A percentile compares a stretch with the other conserved stretches of the same genome.
Evolutionary conservation across 2,888 invertebrate genomes (phyloP).

Genomic region (Eupithecia subfuscata): DNA sequence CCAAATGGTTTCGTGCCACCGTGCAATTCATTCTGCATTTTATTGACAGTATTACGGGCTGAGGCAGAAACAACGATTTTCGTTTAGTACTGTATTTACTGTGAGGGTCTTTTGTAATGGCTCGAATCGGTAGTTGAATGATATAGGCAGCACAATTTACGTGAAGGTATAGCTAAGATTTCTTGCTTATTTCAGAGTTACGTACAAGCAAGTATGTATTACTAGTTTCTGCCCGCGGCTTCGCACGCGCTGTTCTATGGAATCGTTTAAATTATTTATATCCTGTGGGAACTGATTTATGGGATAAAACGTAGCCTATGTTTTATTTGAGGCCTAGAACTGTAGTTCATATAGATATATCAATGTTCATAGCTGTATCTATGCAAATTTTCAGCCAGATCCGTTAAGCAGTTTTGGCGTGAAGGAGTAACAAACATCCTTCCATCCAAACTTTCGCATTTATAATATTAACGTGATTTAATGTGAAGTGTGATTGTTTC

Average conservation of each 20-base stretch:
- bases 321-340: too few relatives aligned
- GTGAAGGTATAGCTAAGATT: not conserved
- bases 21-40: constrained; percentile 37
- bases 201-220: not conserved
- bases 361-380: too few relatives aligned
- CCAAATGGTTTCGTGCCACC: constrained; percentile 38
- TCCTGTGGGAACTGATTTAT: too few relatives aligned
- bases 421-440: too few relatives aligned
- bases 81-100: constrained; percentile 28
- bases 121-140: constrained; percentile 22
- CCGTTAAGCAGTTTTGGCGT: too few relatives aligned
- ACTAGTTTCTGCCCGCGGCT: not conserved
- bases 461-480: too few relatives aligned
- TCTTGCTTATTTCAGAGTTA: not conserved
- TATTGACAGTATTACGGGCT: constrained; percentile 32
- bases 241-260: too few relatives aligned
- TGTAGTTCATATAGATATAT: too few relatives aligned
- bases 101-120: constrained; percentile 22
- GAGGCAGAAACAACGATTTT: constrained; percentile 29
- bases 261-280: too few relatives aligned
- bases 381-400: too few relatives aligned
- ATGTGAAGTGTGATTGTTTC: not conserved
- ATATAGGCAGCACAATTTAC: constrained; percentile 20
- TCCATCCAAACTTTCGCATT: too few relatives aligned
- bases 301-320: too few relatives aligned